Evolutionary conservation across 2,113 vertebrate genomes (phyloP).

Genomic region (Thamnaconus septentrionalis): DNA sequence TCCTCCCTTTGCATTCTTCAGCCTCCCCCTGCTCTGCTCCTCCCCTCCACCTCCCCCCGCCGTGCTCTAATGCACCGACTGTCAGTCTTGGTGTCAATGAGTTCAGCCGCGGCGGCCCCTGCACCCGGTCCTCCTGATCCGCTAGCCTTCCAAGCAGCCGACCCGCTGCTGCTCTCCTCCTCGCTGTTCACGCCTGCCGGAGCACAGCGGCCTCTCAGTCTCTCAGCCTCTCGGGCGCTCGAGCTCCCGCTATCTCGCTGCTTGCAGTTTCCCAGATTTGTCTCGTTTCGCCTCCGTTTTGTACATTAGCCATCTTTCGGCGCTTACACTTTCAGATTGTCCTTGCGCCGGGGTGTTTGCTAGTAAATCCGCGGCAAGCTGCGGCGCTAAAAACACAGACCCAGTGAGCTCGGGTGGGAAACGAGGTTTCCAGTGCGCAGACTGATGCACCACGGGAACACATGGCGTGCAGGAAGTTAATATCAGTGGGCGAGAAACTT

Average conservation of each 20-base stretch:
- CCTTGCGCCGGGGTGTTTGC: too few species aligned
- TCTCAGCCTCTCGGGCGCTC: too few species aligned
- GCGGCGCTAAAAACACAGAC: too few species aligned
- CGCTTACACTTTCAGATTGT: background rate
- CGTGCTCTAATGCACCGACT: constrained; percentile 6
- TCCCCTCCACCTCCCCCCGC: background rate
- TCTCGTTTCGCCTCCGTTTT: constrained; percentile 30
- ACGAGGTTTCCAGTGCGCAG: too few species aligned
- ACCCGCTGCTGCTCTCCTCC: constrained; percentile 7
- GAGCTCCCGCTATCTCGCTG: constrained; percentile 1
- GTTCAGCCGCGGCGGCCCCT: constrained; percentile 51
- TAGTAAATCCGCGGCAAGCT: too few species aligned
- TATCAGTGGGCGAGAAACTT: too few species aligned
- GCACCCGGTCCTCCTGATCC: constrained; percentile 31
- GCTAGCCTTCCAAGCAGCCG: constrained; percentile 33
- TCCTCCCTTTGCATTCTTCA: constrained; percentile 37
- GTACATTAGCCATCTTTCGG: background rate
- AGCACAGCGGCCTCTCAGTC: constrained; percentile 23
- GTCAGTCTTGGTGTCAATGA: constrained; percentile 48
- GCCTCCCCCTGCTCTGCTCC: constrained; percentile 26
- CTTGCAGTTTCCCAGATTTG: constrained; percentile 25
- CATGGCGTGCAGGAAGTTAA: too few species aligned
- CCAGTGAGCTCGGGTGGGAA: too few species aligned
- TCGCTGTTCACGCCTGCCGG: constrained; percentile 14
- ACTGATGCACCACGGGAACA: too few species aligned